Evolutionary conservation across 1,140 invertebrate species (phyloP), one percentile per base, ranked within the genome.

Genomic region (Drosophila paulistorum): DNA sequence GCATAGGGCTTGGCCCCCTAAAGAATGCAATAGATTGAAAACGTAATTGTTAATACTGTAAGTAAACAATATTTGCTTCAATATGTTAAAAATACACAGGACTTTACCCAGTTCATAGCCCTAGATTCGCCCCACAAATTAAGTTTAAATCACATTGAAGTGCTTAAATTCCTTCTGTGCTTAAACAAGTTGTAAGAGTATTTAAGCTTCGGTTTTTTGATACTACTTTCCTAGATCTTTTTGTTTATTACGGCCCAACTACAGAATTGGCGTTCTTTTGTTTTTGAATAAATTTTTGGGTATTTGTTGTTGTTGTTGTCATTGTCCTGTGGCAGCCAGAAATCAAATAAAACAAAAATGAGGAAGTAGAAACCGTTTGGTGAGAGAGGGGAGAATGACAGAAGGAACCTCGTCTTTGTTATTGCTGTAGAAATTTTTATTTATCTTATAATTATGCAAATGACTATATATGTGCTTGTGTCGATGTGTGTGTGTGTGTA

Each of bases 381-480:
- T n/a, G 45, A 7, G 14, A 17, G 7, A 14, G 6, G 6, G 35
- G 14, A 1, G 1, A 11, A 23, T 13, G 23, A 10, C 9, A 41
- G 42, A 55, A 61, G 17, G 60, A 68, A 51, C 17, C 42, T 58
- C 33, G 39, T 57, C 57, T 67, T 60, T 83, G 79, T 87, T 89
- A 74, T 80, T 89, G 73, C 81, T 83, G 84, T 65, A 74, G 70
- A 74, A 77, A 83, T 82, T 89, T 73, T 87, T 83, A 89, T 87
- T 87, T 87, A 87, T 89, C 83, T 89, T 87, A 77, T 87, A 87
- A 87, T 87, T 87, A 87, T 87, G 83, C 60, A 89, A 87, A 87
- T 87, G 68, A 64, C 20, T 23, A 51, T 30, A 30, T 30, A 30
- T 57, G 64, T 26, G 54, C 48, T 14, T 11, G 14, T 17, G 7